phyloP scores from a whole-genome alignment of 2,888 invertebrate species.

The Dioctria linearis region DNA sequence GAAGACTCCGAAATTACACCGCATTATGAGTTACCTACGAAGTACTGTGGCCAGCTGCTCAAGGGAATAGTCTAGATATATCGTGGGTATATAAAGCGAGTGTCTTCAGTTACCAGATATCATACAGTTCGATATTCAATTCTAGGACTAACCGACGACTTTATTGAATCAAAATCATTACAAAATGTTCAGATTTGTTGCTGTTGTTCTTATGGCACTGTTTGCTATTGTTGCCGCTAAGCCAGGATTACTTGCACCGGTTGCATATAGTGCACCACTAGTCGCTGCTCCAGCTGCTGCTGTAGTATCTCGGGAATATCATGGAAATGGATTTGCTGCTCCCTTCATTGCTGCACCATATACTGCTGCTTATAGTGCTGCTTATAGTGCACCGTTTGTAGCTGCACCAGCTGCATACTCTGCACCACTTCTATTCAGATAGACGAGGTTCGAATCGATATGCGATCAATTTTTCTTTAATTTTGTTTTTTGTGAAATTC shows the following conservation, averaged over 20 bases:
- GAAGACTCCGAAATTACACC: constrained; percentile 15
- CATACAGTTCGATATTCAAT: not conserved
- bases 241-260: constrained; percentile 64
- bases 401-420: constrained; percentile 43
- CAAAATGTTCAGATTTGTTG: constrained; percentile 29
- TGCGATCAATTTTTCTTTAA: not conserved
- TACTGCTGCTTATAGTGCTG: constrained; percentile 31
- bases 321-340: constrained; percentile 72
- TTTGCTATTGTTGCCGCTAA: constrained; percentile 67
- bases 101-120: too few relatives aligned
- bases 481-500: not conserved
- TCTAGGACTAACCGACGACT: not conserved
- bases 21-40: not conserved
- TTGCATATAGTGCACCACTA: constrained; percentile 67
- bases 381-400: constrained; percentile 46
- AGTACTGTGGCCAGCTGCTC: not conserved
- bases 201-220: constrained; percentile 63
- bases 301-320: constrained; percentile 28
- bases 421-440: constrained; percentile 45
- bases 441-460: not conserved
- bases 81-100: not conserved
- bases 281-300: constrained; percentile 70
- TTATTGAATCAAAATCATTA: too few relatives aligned
- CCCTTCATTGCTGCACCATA: constrained; percentile 3
- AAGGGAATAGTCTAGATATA: not conserved